Evolutionary conservation across 2,888 invertebrate genomes (phyloP), one percentile per base, ranked within the genome.

Genomic region (Stenodema calcarata): DNA sequence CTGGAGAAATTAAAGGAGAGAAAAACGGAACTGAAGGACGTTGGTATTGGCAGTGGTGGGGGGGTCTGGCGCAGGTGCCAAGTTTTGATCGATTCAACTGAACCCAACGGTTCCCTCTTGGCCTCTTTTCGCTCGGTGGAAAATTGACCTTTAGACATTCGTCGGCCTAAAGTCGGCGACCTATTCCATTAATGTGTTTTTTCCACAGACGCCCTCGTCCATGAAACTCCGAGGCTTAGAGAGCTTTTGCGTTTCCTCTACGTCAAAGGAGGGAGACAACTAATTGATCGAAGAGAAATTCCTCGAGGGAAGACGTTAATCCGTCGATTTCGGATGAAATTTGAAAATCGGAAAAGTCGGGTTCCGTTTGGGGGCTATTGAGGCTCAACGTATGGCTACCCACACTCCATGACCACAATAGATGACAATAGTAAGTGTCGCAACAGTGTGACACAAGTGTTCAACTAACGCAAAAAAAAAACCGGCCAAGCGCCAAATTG

Each of bases 11-110:
- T 6, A 54, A n/a, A 7, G 54, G 1, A 54, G 54, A 18, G 54
- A 54, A 54, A 54, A 54, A 54, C 54, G 54, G 54, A 1, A 16
- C 4, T 44, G 16, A 44, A 44, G 44, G 50, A 50, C 16, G 50
- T 50, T 9, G n/a, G n/a, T n/a, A n/a, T n/a, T 9, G 50, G 16
- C 7, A 18, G 7, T 4, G 44, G 54, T 16, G 18, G n/a, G 54
- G 54, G 54, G 18, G 18, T 7, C 28, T 79, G 70, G 83, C 69
- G 42, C 73, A 69, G 70, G 83, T 83, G 83, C 83, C 83, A 83
- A 83, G 83, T 18, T 83, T 83, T 83, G 83, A 83, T 83, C 83
- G 83, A 70, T 73, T 83, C 69, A 83, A 42, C 83, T 62, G 81
- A 81, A 81, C 81, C 81, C 44, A 62, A 62, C 69, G 35, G 69